Evolutionary conservation across 2,113 vertebrate species (phyloP).

Genomic region (Phocoena sinus): DNA sequence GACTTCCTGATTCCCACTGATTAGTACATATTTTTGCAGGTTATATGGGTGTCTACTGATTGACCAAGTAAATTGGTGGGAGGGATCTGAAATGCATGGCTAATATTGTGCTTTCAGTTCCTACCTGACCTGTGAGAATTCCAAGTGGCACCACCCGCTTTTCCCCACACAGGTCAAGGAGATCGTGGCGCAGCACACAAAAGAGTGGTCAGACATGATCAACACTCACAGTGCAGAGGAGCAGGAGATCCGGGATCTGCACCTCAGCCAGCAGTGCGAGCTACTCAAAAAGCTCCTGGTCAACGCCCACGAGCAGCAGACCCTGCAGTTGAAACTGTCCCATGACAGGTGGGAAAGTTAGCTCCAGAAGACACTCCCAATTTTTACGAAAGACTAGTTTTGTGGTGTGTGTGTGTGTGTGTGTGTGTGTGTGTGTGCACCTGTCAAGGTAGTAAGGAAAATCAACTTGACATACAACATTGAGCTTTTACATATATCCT

Average conservation of each 20-base stretch:
- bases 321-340: slow-evolving; percentile 92
- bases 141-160: background rate
- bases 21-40: background rate
- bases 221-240: slow-evolving; percentile 91
- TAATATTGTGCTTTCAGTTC: background rate
- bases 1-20: background rate
- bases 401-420: background rate
- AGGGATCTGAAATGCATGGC: background rate
- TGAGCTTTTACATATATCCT: background rate
- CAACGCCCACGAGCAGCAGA: slow-evolving; percentile 93
- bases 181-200: slow-evolving; percentile 96
- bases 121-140: background rate
- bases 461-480: background rate
- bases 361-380: background rate
- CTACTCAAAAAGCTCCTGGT: slow-evolving; percentile 92
- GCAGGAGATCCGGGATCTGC: slow-evolving; percentile 91
- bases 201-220: slow-evolving; percentile 98
- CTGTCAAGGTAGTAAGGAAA: background rate
- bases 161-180: slow-evolving; percentile 89
- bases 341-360: slow-evolving; percentile 89
- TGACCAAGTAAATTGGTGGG: background rate
- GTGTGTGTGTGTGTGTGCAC: background rate
- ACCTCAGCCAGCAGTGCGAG: slow-evolving; percentile 95
- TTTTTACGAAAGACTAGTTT: background rate
- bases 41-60: background rate